Base-by-base conservation (phyloP, 2,888 invertebrate genomes). In the Apamea anceps region DNA sequence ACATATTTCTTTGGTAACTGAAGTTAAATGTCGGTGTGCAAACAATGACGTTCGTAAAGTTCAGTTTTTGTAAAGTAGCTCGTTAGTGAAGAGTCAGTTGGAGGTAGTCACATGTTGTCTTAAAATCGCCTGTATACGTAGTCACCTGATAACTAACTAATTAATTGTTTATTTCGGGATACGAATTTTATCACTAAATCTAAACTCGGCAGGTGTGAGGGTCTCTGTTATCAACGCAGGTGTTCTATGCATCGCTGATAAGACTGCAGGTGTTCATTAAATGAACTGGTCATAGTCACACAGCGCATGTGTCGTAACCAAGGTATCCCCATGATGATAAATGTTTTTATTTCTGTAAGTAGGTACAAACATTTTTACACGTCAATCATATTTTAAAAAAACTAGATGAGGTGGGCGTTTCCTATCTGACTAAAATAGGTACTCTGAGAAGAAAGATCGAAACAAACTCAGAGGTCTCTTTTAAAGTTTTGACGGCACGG, bases 171-270 rank as follows among this genome's bases (percentile, higher is more conserved):
- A 7, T 42, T 10, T 6, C 15, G 1, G 25, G 62, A 62, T 62
- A 28, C 28, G 62, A 25, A 2, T 68, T 45, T 68, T 45, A 79
- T 79, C 79, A 28, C 18, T 13, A 45, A 21, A 54, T 80, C 45
- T 37, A 0, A 63, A 32, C 28, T n/a, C 25, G 12, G 8, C 68
- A 70, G 54, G 80, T 79, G 68, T 18, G 63, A 15, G 10, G 1
- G 0, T 8, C 54, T 70, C 37, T n/a, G 45, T 45, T 70, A 79
- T 80, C 79, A 63, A 21, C 21, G 18, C 68, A 79, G 79, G 80
- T 79, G 80, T 51, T 45, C 18, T 10, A 60, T 37, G 51, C 32
- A n/a, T 25, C 45, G 8, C 21, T 70, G 79, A 79, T 80, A 70
- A 79, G 5, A 4, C 1, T 37, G 12, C 70, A 70, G 54, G 70